A percentile compares a stretch with the other conserved stretches of the same genome.
Evolutionary conservation across 1,140 invertebrate species (phyloP).

Genomic region (Neodiprion fabricii): DNA sequence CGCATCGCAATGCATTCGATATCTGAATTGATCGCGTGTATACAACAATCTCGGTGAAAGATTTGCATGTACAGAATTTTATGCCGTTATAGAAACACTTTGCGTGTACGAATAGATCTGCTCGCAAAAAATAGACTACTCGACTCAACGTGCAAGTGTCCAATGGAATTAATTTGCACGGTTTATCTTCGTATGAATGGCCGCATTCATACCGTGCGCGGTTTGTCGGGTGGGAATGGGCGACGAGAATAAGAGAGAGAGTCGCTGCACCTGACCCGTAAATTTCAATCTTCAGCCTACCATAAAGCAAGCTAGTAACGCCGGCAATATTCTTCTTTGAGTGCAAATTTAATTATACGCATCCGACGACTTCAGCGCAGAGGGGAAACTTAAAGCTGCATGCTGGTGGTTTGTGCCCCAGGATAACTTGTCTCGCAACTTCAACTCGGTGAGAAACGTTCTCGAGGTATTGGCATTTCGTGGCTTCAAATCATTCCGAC

Average conservation of each 20-base stretch:
- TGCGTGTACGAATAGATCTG: too few species aligned
- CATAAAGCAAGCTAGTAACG: background rate
- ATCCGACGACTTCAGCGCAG: constrained; percentile 1
- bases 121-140: too few species aligned
- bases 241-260: background rate
- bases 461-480: too few species aligned
- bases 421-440: constrained; percentile 5
- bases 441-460: background rate
- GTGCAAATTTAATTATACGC: constrained; percentile 5
- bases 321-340: constrained; percentile 4
- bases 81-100: background rate
- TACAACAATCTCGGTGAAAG: background rate
- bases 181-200: too few species aligned
- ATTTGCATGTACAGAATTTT: background rate
- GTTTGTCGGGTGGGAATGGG: too few species aligned
- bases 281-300: background rate
- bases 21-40: background rate
- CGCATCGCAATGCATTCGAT: background rate
- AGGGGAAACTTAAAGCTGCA: background rate
- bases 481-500: too few species aligned
- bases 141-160: too few species aligned
- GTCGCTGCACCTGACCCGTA: constrained; percentile 2
- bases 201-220: too few species aligned
- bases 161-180: too few species aligned
- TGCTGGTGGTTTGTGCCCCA: background rate